Evolutionary conservation across 23 tunicate species (phyloP).

Genomic region (Styela plicata): DNA sequence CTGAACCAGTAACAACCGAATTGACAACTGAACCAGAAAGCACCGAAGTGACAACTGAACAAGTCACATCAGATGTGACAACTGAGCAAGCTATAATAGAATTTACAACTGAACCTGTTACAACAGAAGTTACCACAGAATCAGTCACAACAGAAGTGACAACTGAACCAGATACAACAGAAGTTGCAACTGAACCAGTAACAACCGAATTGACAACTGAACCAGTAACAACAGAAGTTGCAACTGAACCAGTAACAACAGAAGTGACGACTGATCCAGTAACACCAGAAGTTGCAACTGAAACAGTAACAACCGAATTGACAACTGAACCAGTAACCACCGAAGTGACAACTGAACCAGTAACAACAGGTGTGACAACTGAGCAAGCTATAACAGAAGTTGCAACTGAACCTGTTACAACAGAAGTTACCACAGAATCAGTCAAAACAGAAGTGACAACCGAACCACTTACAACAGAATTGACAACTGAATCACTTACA

Average conservation of each 20-base stretch:
- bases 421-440: too few relatives aligned
- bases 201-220: not conserved
- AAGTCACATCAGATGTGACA: not conserved
- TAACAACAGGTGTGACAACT: too few relatives aligned
- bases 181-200: not conserved
- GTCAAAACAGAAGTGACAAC: too few relatives aligned
- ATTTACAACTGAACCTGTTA: not conserved
- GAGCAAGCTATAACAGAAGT: too few relatives aligned
- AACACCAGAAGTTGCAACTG: not conserved
- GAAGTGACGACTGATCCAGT: not conserved
- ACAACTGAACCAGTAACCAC: not conserved
- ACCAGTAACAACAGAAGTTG: not conserved
- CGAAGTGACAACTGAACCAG: not conserved
- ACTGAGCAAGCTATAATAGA: too few relatives aligned
- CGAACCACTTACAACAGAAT: too few relatives aligned
- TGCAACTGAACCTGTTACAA: too few relatives aligned
- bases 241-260: not conserved
- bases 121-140: not conserved
- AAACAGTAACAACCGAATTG: not conserved
- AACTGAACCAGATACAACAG: not conserved
- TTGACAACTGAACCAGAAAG: not conserved
- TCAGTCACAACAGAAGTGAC: not conserved
- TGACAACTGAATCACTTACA: too few relatives aligned
- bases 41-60: not conserved
- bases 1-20: not conserved